phyloP scores from a whole-genome alignment of 2,888 invertebrate genomes.

The Polydrusus pterygomalis region DNA sequence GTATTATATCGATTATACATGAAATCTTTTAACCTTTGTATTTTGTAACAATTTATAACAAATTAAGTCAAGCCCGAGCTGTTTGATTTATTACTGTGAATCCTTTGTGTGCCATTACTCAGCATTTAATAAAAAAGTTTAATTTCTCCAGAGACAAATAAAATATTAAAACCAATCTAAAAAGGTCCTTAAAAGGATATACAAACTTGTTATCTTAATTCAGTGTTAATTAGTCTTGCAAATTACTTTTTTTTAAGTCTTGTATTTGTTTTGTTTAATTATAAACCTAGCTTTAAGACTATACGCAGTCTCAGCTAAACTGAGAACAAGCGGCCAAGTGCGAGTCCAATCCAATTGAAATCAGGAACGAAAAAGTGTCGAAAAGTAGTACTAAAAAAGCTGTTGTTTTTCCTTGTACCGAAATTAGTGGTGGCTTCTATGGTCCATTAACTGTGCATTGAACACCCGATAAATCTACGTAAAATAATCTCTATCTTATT shows the following conservation, averaged over 20 bases:
- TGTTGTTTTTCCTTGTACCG: too few relatives aligned
- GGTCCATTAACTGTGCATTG: too few relatives aligned
- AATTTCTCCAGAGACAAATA: constrained; percentile 12
- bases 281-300: neutral
- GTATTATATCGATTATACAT: too few relatives aligned
- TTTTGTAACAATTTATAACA: neutral
- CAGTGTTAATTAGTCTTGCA: neutral
- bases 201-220: neutral
- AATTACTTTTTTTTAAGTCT: neutral
- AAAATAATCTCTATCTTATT: too few relatives aligned
- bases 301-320: too few relatives aligned
- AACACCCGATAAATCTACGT: too few relatives aligned
- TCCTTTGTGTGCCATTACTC: constrained; percentile 4
- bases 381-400: too few relatives aligned
- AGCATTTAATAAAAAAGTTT: constrained; percentile 18
- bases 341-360: too few relatives aligned
- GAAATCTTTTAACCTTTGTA: too few relatives aligned
- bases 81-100: neutral
- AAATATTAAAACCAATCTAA: constrained; percentile 16
- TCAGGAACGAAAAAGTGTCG: too few relatives aligned
- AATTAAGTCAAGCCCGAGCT: neutral
- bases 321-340: too few relatives aligned
- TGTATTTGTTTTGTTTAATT: neutral
- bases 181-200: neutral
- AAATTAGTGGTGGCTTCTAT: too few relatives aligned